Base-by-base conservation (phyloP, 2,113 vertebrate genomes). In the Lontra canadensis region DNA sequence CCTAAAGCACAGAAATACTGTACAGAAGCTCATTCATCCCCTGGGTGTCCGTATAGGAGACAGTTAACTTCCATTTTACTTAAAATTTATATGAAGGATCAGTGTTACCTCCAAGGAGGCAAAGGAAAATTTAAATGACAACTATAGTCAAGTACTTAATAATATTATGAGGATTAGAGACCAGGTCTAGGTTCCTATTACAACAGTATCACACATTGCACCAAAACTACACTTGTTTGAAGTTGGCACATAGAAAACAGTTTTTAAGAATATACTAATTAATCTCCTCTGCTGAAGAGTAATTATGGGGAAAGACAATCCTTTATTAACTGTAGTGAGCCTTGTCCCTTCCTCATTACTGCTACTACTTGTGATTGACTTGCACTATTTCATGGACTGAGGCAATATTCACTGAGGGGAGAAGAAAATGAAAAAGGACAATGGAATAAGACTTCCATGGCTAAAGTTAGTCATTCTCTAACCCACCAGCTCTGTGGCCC, bases 211-310 rank as follows among this genome's bases (percentile, higher is more conserved):
- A 57, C 34, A 25, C 26, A 23, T 57, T 6, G 42, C 34, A 34
- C 78, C 44, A 39, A 76, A 91, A 76, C 61, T 49, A 34, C 21
- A 39, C 25, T 52, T 90, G 61, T 80, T 81, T 88, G 83, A 92
- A 74, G 42, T 83, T 26, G 39, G 65, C 57, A 34, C 26, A 11
- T 63, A 83, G 44, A 92, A 88, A 80, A 95, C 52, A 49, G 80
- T 88, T 79, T 94, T 94, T 95, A 92, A 94, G 57, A 92, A 83
- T 95, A 96, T 1, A 4, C 42, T 95, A 76, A 93, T 69, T 86
- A 69, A 71, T 74, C 63, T 90, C 47, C 73, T 93, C 20, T 94
- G 31, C 80, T 88, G 55, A 82, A 79, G 84, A 39, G 39, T 92
- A 93, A 88, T 83, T 83, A 59, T 69, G 61, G 69, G n/a, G 80